phyloP scores from a whole-genome alignment of 64 coral and sea anemone genomes.

The Pachyseris speciosa region DNA sequence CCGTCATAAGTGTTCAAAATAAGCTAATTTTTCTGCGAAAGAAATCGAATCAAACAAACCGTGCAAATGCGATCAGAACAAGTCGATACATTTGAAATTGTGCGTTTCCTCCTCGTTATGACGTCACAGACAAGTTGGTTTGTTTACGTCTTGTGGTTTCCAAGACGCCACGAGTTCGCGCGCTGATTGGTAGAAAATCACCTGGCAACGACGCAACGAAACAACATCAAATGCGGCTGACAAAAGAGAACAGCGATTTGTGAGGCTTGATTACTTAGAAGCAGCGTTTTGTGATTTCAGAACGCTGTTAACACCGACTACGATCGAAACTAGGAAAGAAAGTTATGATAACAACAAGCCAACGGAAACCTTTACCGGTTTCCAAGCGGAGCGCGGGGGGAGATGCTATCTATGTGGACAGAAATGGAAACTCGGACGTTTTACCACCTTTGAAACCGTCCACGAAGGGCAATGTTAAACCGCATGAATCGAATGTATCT shows the following conservation, averaged over 20 bases:
- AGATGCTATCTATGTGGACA: constrained; percentile 94
- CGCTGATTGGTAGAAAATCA: constrained; percentile 96
- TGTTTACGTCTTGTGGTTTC: constrained; percentile 97
- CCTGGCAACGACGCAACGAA: constrained; percentile 92
- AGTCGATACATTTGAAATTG: not conserved
- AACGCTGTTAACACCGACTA: constrained; percentile 54
- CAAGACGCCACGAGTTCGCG: constrained; percentile 70
- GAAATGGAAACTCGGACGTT: constrained; percentile 83
- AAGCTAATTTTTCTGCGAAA: too few species aligned
- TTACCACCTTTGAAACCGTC: constrained; percentile 96
- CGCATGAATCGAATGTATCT: constrained; percentile 48
- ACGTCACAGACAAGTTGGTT: constrained; percentile 60
- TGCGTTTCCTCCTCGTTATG: not conserved
- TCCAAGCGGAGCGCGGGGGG: constrained; percentile 82
- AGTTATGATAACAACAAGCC: constrained; percentile 90
- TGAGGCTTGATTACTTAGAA: constrained; percentile 23
- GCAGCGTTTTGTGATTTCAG: constrained; percentile 41
- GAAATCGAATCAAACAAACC: too few species aligned
- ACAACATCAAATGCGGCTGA: constrained; percentile 98
- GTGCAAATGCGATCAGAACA: not conserved
- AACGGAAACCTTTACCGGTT: constrained; percentile 92
- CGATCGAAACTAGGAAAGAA: constrained; percentile 50
- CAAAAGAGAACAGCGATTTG: constrained; percentile 65
- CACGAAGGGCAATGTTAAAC: constrained; percentile 86
- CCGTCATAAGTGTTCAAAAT: too few species aligned